Conservation (phyloP, 2,888 invertebrate genomes). For the Anodontia alba region DNA sequence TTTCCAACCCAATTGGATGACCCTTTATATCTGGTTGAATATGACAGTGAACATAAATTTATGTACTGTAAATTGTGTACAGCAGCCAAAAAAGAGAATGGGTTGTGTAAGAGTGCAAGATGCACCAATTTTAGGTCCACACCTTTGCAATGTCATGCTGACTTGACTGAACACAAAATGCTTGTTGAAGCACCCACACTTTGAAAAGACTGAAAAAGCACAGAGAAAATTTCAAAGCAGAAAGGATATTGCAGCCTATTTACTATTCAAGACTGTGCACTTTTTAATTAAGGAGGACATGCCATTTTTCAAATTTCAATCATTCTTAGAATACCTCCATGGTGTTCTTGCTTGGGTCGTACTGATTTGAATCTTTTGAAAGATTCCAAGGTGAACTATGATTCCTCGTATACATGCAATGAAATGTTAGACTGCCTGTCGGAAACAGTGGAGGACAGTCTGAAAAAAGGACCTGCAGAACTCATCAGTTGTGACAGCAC, state of each 20-base stretch:
- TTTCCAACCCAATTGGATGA: background rate
- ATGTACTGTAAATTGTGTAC: no score
- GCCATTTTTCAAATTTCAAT: background rate
- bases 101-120: no score
- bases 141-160: background rate
- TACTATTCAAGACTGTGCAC: background rate
- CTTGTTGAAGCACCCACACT: background rate
- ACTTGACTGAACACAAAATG: background rate
- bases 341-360: background rate
- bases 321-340: background rate
- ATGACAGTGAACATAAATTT: no score
- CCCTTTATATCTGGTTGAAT: background rate
- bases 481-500: background rate
- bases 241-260: background rate
- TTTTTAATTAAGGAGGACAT: background rate
- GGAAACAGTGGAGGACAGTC: background rate
- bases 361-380: background rate
- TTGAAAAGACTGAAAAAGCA: no score
- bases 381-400: background rate
- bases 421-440: background rate
- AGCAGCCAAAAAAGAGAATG: no score
- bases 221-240: no score
- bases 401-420: background rate
- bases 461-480: background rate
- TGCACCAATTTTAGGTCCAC: slow-evolving; percentile 4